Percentiles rank a stretch among this genome's conserved stretches.
Conservation (phyloP, 2,113 vertebrate species). For the Sebastes schlegelii region DNA sequence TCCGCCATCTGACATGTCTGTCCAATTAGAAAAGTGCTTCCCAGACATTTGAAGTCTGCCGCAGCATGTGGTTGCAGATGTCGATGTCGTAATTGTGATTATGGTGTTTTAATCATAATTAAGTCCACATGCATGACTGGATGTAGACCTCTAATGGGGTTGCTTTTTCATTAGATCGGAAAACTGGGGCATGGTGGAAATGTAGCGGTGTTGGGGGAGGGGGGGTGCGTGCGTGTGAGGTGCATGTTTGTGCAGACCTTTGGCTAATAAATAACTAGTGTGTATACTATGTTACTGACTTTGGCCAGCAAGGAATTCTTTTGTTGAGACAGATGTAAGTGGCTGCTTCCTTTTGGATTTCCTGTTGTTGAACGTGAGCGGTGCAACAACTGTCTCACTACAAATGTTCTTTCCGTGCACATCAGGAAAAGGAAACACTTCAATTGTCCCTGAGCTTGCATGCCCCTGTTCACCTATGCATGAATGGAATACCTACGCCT, state of each 20-base stretch:
- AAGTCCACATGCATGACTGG: constrained; percentile 71
- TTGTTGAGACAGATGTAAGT: constrained; percentile 62
- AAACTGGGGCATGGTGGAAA: constrained; percentile 71
- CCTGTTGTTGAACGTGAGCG: constrained; percentile 76
- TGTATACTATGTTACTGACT: constrained; percentile 4
- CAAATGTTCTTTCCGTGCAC: constrained; percentile 57
- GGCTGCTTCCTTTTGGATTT: constrained; percentile 78
- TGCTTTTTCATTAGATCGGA: constrained; percentile 36
- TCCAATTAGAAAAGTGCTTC: constrained; percentile 82
- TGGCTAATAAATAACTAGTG: constrained; percentile 74
- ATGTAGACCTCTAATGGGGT: constrained; percentile 55
- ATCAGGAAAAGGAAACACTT: constrained; percentile 78
- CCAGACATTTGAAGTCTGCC: constrained; percentile 58
- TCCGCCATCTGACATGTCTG: constrained; percentile 75
- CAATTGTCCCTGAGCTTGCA: constrained; percentile 52
- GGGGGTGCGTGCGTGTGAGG: constrained; percentile 9
- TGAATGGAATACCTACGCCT: constrained; percentile 54
- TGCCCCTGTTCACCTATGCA: constrained; percentile 26
- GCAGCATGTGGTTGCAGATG: constrained; percentile 68
- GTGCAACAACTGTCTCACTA: constrained; percentile 30
- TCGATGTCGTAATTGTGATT: constrained; percentile 56
- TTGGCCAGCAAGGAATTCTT: constrained; percentile 56
- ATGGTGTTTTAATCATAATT: constrained; percentile 77
- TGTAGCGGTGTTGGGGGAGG: not conserved
- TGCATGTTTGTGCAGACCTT: constrained; percentile 48